phyloP scores from a whole-genome alignment of 2,888 invertebrate species.

The Pedicia rivosa region DNA sequence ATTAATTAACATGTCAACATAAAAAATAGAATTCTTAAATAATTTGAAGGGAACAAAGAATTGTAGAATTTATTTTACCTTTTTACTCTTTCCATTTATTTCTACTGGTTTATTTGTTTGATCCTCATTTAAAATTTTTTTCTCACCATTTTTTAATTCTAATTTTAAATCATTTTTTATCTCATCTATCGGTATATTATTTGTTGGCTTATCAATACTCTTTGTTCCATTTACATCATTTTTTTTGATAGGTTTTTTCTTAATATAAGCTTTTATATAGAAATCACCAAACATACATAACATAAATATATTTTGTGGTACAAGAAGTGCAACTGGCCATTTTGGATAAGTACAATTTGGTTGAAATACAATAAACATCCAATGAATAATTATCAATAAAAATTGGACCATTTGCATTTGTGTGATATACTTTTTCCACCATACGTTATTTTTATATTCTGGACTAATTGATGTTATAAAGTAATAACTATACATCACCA shows the following conservation, averaged over 20 bases:
- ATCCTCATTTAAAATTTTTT: too few relatives aligned
- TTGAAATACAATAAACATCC: constrained; percentile 31
- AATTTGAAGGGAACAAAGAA: too few relatives aligned
- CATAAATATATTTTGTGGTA: constrained; percentile 52
- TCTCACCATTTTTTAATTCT: too few relatives aligned
- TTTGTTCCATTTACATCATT: neutral
- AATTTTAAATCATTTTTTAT: neutral
- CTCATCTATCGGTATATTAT: neutral
- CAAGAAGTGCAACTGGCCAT: constrained; percentile 35
- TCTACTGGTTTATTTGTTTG: too few relatives aligned
- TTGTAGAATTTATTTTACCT: too few relatives aligned
- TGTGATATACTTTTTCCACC: constrained; percentile 72
- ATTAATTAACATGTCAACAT: too few relatives aligned
- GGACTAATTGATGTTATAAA: constrained; percentile 52
- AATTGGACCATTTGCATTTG: constrained; percentile 61
- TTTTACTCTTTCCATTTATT: too few relatives aligned
- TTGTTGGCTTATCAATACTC: neutral
- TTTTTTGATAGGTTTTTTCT: constrained; percentile 14
- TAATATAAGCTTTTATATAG: constrained; percentile 44
- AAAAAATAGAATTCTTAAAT: too few relatives aligned
- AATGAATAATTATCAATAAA: constrained; percentile 36
- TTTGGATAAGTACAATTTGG: constrained; percentile 42
- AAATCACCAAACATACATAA: constrained; percentile 47
- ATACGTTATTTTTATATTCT: constrained; percentile 46
- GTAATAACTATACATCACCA: constrained; percentile 74